Evolutionary conservation across 2,888 invertebrate species (phyloP).

Genomic region (Melinaea menophilus): DNA sequence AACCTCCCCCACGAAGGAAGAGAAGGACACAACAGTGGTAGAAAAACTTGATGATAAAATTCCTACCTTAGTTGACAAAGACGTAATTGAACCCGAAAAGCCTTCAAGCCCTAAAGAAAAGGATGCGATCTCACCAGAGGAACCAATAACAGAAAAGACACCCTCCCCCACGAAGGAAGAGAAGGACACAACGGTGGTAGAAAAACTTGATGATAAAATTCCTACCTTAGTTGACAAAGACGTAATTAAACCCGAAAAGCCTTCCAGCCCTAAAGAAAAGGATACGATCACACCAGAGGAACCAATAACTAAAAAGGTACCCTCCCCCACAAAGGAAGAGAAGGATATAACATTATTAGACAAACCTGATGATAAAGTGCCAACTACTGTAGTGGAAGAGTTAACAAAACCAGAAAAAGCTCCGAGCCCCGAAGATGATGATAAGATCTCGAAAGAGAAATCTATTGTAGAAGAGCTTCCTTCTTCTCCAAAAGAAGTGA

Average conservation of each 20-base stretch:
- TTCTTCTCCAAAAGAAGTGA: no score
- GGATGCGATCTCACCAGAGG: not conserved
- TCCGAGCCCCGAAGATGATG: slow-evolving; percentile 17
- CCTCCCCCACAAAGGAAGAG: no score
- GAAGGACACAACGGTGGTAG: no score
- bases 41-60: no score
- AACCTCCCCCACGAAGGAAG: no score
- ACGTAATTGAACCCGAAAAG: slow-evolving; percentile 2
- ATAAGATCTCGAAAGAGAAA: slow-evolving; percentile 13
- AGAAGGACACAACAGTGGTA: no score
- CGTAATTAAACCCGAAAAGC: not conserved
- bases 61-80: slow-evolving; percentile 6
- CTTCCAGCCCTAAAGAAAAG: not conserved
- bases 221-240: slow-evolving; percentile 8
- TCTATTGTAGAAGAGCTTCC: slow-evolving; percentile 16
- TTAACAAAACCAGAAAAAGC: slow-evolving; percentile 11
- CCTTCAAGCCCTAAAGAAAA: not conserved
- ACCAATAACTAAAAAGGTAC: no score
- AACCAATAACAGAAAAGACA: no score
- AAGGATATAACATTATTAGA: no score
- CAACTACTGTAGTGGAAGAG: not conserved
- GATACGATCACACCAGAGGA: not conserved
- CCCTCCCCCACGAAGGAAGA: no score
- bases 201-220: no score
- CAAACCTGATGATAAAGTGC: not conserved